phyloP scores from a whole-genome alignment of 92 coral and sea anemone genomes.

The Meandrina meandrites region DNA sequence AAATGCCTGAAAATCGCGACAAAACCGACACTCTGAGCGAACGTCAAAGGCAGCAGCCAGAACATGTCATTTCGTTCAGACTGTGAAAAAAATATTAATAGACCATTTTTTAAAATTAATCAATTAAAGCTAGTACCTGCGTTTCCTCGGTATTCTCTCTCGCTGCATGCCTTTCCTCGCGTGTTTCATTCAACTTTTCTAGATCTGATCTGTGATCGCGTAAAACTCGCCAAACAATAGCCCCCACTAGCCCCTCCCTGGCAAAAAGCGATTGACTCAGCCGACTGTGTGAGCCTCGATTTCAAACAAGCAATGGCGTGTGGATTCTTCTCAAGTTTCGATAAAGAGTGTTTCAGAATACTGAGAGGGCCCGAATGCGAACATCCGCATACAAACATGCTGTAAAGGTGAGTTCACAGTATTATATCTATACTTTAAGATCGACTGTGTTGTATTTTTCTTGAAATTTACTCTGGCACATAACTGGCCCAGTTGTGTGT shows the following conservation, averaged over 20 bases:
- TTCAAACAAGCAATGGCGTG: not conserved
- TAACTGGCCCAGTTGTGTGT: not conserved
- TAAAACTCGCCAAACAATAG: not conserved
- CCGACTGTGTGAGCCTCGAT: constrained; percentile 21
- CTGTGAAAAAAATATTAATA: no score
- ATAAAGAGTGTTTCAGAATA: constrained; percentile 6
- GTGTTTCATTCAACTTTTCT: no score
- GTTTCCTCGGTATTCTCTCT: no score
- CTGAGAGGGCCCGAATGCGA: not conserved
- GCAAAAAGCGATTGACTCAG: not conserved
- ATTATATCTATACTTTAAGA: not conserved
- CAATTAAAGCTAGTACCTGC: no score
- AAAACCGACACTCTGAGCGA: no score
- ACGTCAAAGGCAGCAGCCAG: no score
- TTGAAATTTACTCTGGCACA: not conserved
- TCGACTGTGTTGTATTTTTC: not conserved
- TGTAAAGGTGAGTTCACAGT: constrained; percentile 25
- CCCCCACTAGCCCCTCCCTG: not conserved
- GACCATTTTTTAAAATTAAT: no score
- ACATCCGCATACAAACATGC: not conserved
- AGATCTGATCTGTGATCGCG: no score
- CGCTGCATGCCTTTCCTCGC: no score
- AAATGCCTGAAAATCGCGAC: no score
- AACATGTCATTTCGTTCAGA: no score
- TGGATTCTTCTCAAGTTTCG: constrained; percentile 22